Percentiles rank a stretch among this genome's conserved stretches.
Evolutionary conservation across 2,888 invertebrate species (phyloP).

Genomic region (Choristoneura rosaceana): DNA sequence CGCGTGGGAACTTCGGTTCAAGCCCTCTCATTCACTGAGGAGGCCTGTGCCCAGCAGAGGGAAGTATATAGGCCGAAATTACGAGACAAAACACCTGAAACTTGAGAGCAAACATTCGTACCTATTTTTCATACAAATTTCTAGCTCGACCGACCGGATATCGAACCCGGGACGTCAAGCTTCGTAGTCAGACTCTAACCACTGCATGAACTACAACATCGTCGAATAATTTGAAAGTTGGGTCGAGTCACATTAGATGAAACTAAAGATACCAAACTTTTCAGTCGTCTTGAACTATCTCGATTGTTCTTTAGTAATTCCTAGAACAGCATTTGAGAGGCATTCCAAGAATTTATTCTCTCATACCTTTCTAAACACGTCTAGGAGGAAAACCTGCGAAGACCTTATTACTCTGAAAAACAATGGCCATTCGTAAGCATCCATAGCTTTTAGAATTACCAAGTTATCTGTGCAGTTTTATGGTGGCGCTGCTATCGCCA

Average conservation of each 20-base stretch:
- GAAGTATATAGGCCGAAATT: too few relatives aligned
- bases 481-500: background rate
- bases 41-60: too few relatives aligned
- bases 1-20: too few relatives aligned
- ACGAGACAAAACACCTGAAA: too few relatives aligned
- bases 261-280: background rate
- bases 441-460: background rate
- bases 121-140: too few relatives aligned
- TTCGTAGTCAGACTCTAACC: too few relatives aligned
- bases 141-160: too few relatives aligned
- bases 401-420: constrained; percentile 11
- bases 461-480: background rate
- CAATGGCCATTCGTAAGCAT: background rate
- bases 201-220: too few relatives aligned
- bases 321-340: background rate
- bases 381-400: constrained; percentile 24
- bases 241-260: background rate
- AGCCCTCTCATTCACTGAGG: too few relatives aligned
- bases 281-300: background rate
- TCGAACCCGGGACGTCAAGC: too few relatives aligned
- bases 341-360: constrained; percentile 13
- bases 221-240: too few relatives aligned
- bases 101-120: too few relatives aligned
- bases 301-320: background rate
- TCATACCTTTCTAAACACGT: constrained; percentile 9